Base-by-base conservation (phyloP, 2,888 invertebrate species). In the Nemoura dubitans region DNA sequence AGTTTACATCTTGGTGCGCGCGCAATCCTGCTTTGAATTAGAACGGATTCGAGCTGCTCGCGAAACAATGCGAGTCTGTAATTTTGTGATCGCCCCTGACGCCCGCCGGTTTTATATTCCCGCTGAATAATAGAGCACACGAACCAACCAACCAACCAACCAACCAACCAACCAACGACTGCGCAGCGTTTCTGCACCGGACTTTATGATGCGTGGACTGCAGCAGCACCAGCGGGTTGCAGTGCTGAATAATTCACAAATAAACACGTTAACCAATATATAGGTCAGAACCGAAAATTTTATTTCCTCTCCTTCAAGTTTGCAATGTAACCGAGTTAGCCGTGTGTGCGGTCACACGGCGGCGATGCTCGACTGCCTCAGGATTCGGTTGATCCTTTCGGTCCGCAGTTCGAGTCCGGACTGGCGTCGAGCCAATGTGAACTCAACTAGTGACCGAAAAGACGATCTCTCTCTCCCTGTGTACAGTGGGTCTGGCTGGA, bases 21-120 rank as follows among this genome's bases (percentile, higher is more conserved):
- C 59, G 59, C 59, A 59, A 59, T 59, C 59, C 59, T 59, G 59
- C 59, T 21, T 59, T 59, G 59, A 59, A 59, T 59, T 59, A 59
- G 59, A 59, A 59, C 59, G 59, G 59, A 59, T 59, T 59, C 59
- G 14, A 1, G 3, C 59, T 7, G 3, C 59, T 3, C 10, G 36
- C 36, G 16, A 59, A 7, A 59, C 59, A 59, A 59, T 59, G 59
- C 2, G 59, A 59, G 59, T 21, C 21, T 21, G 59, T 59, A 59
- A 59, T 59, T 59, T 21, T 21, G 59, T 21, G 59, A 59, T 59
- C 59, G 59, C 59, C 59, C 14, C 16, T 21, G 59, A 10, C 59
- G 59, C 59, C 16, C 59, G 59, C 21, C 14, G 59, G 16, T 59
- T 21, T 59, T 59, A 59, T 21, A 59, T 21, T 59, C 21, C 21